A percentile compares a stretch with the other conserved stretches of the same genome.
These are phyloP conservation scores for Oxyteleia sp. DNA, from an alignment of 2,888 invertebrate genomes.

Conservation along the genomic window DNA sequence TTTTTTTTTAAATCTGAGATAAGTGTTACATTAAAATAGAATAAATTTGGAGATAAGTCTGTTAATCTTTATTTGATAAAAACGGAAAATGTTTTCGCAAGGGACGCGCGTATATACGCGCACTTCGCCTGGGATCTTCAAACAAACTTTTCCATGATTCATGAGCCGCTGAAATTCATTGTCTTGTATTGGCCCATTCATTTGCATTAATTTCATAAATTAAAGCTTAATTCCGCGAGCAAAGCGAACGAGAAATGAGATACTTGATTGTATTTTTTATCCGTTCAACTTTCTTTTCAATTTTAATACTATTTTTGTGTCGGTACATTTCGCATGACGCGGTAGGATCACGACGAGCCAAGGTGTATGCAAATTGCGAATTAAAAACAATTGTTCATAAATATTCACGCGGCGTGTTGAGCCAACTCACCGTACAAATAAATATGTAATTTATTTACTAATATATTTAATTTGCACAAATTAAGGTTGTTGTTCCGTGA, in stretches of 20 bases:
- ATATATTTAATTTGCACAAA: not conserved
- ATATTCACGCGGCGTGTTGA: not conserved
- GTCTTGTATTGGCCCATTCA: conserved; percentile 52
- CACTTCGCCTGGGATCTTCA: too few species aligned
- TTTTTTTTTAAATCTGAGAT: too few species aligned
- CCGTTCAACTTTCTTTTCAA: conserved; percentile 9
- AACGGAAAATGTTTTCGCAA: too few species aligned
- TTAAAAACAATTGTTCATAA: not conserved
- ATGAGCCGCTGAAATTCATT: conserved; percentile 57
- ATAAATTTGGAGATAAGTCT: too few species aligned
- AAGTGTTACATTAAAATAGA: too few species aligned
- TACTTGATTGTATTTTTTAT: conserved; percentile 42
- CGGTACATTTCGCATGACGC: not conserved
- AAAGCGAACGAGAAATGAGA: conserved; percentile 19
- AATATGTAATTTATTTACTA: not conserved
- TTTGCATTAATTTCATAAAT: conserved; percentile 60
- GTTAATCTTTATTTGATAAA: too few species aligned
- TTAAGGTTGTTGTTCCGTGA: too few species aligned
- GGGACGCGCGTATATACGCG: too few species aligned
- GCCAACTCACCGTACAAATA: too few species aligned
- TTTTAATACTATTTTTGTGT: conserved; percentile 1
- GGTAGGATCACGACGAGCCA: not conserved
- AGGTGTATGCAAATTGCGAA: not conserved
- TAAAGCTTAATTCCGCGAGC: conserved; percentile 17
- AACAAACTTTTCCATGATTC: conserved; percentile 63